These are phyloP conservation scores for Heptranchias perlo DNA, from an alignment of 2,113 vertebrate species.

Conservation along the genomic window DNA sequence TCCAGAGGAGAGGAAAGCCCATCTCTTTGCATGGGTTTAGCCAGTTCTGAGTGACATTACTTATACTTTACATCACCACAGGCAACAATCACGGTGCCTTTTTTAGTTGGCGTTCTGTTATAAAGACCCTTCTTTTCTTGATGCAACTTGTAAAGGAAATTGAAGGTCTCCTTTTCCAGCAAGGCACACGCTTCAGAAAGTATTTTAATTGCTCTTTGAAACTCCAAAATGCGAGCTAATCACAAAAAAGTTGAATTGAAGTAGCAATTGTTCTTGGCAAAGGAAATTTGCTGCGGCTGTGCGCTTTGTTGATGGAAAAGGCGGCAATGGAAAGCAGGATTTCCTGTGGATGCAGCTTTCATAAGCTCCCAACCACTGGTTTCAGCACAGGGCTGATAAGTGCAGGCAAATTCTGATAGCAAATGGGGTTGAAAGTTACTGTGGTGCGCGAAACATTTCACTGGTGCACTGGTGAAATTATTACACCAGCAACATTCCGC, in stretches of 20 bases:
- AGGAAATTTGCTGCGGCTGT: neutral
- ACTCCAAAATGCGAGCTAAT: constrained; percentile 2
- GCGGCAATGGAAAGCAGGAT: constrained; percentile 32
- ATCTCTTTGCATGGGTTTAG: neutral
- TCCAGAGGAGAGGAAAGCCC: neutral
- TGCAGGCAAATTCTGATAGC: neutral
- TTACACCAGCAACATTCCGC: neutral
- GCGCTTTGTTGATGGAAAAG: constrained; percentile 24
- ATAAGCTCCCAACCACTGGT: constrained; percentile 14
- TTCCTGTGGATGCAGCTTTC: constrained; percentile 31
- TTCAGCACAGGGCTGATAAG: neutral
- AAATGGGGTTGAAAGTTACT: neutral
- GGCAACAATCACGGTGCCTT: neutral
- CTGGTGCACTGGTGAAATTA: neutral
- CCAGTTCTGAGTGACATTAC: neutral
- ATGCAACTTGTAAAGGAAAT: constrained; percentile 11
- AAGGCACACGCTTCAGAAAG: neutral
- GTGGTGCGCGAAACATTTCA: neutral
- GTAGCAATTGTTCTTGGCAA: constrained; percentile 5
- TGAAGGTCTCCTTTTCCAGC: neutral
- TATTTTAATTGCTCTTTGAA: constrained; percentile 1
- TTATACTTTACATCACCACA: neutral
- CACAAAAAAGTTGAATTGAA: constrained; percentile 6
- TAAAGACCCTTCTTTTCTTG: neutral
- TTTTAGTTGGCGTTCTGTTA: neutral